Evolutionary conservation across 2,888 invertebrate species (phyloP), one percentile per base, ranked within the genome.

Genomic region (Drosophila gaucha): DNA sequence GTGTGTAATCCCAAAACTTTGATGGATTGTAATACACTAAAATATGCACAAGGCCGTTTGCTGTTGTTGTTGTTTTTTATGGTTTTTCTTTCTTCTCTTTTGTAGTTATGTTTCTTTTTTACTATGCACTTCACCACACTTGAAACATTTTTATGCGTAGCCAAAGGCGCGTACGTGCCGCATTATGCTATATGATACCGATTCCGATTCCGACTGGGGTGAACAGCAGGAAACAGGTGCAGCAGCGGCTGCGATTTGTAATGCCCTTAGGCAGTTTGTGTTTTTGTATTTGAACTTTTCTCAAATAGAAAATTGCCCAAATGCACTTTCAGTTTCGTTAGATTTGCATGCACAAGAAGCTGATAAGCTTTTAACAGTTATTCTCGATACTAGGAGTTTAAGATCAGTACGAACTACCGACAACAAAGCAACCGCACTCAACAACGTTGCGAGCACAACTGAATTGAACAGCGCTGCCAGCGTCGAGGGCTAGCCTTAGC

Each of bases 151-250:
- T 71, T 75, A 73, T 78, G 85, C 88, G 77, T 78, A 62, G 67
- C 64, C 73, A 70, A 63, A 82, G 86, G 71, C 80, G 78, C 80
- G 80, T 80, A 84, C 80, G 84, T 86, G 83, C 71, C 62, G 58
- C 66, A 52, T 67, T 58, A 76, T 74, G 58, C 49, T 44, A 18
- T 43, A 12, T 41, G 41, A 26, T 26, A 16, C 16, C 26, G 41
- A 41, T 41, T 41, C 24, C 18, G 49, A 52, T 44, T 67, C 49
- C 49, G 67, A 68, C 22, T 59, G 60, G 18, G 49, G 14, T 22
- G 54, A 58, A 54, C 28, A 52, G 50, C 87, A 78, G 82, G 87
- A 85, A 85, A 70, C 83, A 87, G 83, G 87, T 83, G 83, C 83
- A 78, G 65, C 62, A 52, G 62, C 66, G 12, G 54, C 64, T 10